phyloP scores from a whole-genome alignment of 2,797 vertebrate genomes.

The Bucorvus abyssinicus region DNA sequence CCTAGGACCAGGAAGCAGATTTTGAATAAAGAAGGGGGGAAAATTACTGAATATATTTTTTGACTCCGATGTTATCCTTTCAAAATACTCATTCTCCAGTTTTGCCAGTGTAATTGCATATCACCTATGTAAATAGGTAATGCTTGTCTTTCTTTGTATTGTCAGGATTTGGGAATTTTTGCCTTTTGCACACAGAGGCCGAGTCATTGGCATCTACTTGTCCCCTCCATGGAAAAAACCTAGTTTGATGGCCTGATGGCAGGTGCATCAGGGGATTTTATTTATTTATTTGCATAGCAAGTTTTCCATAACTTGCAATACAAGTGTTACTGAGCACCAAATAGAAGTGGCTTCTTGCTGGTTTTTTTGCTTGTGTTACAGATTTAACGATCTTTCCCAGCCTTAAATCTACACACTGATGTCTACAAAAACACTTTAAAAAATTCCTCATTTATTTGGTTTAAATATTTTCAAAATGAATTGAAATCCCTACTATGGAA shows the following conservation, averaged over 20 bases:
- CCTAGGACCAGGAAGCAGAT: neutral
- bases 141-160: neutral
- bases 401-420: neutral
- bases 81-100: neutral
- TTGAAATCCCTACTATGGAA: neutral
- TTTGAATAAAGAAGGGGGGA: neutral
- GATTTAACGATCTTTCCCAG: neutral
- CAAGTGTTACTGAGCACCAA: neutral
- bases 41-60: neutral
- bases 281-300: neutral
- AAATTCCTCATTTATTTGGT: neutral
- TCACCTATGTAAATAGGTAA: neutral
- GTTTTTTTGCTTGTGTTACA: neutral
- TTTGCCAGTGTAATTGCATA: neutral
- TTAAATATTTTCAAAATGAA: neutral
- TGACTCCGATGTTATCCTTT: neutral
- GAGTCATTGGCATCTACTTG: neutral
- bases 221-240: neutral
- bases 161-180: neutral
- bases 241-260: neutral
- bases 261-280: neutral
- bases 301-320: neutral
- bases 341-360: neutral
- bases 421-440: neutral
- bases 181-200: rapidly evolving